phyloP scores from a whole-genome alignment of 2,113 vertebrate genomes.

The Dicrurus megarhynchus region DNA sequence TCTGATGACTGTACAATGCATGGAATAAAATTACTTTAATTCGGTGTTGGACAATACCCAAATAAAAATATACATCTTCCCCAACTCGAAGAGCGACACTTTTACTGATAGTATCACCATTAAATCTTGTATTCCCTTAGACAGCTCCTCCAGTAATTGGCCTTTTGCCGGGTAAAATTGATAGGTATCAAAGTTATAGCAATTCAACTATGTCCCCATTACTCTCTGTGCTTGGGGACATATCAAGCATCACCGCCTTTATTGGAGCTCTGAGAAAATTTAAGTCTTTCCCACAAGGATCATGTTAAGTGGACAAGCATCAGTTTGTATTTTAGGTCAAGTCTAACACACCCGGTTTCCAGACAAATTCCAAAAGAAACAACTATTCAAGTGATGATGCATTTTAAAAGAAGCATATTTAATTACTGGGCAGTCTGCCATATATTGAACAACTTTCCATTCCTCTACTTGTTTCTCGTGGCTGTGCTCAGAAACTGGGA shows the following conservation, averaged over 20 bases:
- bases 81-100: neutral
- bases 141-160: neutral
- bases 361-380: neutral
- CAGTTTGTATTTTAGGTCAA: neutral
- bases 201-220: neutral
- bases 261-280: neutral
- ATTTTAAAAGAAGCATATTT: neutral
- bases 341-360: neutral
- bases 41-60: constrained; percentile 1
- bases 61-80: neutral
- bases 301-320: neutral
- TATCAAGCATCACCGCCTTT: neutral
- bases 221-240: neutral
- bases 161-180: constrained; percentile 1
- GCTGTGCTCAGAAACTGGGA: neutral
- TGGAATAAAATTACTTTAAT: constrained; percentile 11
- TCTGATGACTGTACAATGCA: neutral
- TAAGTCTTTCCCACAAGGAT: neutral
- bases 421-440: constrained; percentile 18
- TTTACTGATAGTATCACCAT: neutral
- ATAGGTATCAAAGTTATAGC: neutral
- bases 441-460: constrained; percentile 16
- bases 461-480: neutral
- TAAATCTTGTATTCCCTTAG: neutral
- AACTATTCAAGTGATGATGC: neutral